Evolutionary conservation across 2,888 invertebrate species (phyloP), one percentile per base, ranked within the genome.

Genomic region (Sarcophaga subvicina): DNA sequence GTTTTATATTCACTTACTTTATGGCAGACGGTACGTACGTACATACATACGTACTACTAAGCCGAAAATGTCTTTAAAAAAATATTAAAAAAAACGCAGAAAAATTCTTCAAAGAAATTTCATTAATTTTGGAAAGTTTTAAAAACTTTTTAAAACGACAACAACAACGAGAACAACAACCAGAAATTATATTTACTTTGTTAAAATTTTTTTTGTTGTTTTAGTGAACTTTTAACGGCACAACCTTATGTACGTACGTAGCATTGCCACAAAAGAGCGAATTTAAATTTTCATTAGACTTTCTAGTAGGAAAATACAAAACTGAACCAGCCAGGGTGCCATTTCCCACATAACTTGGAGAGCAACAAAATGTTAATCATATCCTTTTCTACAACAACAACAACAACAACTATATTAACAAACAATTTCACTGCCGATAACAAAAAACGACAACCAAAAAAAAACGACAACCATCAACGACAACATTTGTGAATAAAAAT

Each of bases 211-310:
- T 37, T 37, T 37, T 37, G 37, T 37, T 37, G 37, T 37, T 37
- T 37, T 37, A 37, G 37, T 37, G 10, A 37, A 37, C 37, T 37
- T 37, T 37, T 37, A 2, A 8, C 37, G 37, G 22, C 22, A 22
- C 22, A 22, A 22, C 22, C 22, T 22, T 37, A 37, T 2, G 37
- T 37, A 37, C 6, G 37, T 37, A 37, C 37, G 37, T 37, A 37
- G 37, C 8, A 8, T 37, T 2, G 37, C 63, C 25, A 47, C 69
- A 75, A 22, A 63, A 63, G 69, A 25, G 69, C 14, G 54, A 14
- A 63, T 70, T 63, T 25, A 59, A 80, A 37, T 70, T 76, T 81
- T 70, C 63, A 81, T 63, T 75, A 76, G 37, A 54, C 37, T 63
- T 49, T 63, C n/a, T 3, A 54, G 54, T 5, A 54, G 4, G 17